Base-by-base conservation (phyloP, 2,888 invertebrate species). In the Trichogramma dendrolimi region DNA sequence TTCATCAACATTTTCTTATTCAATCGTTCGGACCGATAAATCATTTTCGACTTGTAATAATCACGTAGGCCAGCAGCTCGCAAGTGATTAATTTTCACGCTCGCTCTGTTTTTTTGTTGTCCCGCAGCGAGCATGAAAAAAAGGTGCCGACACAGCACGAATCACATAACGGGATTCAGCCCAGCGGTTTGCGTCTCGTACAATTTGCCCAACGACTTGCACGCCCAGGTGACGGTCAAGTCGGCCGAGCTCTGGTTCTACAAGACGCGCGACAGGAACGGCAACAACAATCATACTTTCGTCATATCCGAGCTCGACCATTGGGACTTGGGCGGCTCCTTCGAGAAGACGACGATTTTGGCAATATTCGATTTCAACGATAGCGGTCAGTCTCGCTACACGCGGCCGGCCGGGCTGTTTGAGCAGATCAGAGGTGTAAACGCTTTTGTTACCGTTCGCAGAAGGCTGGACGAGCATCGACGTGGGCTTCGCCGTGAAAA, bases 381-480 rank as follows among this genome's bases (percentile, higher is more conserved):
- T 44, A 83, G 84, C 73, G 86, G 87, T 87, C 66, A 56, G 59
- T 44, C 1, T 27, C 27, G 27, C 3, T 27, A 27, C 2, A 27
- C 27, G 27, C 27, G 27, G 27, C 27, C 3, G 3, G 27, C 27
- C 3, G 3, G 27, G 27, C 27, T 2, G 27, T 27, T 27, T 0
- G 27, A 27, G 27, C 27, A 8, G 11, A 2, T 10, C 10, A 11
- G 11, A 10, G 47, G 10, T 8, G 5, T 5, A 47, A 11, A 47
- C 10, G 5, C 5, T 10, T 4, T 5, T 8, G 11, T 8, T 47
- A 11, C 8, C 2, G 11, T 39, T 53, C 43, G 3, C 79, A 87
- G 91, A 89, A 73, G 91, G 91, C 27, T 92, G 92, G 92, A 85
- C 91, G 67, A 85, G 89, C 70, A 86, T 91, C 58, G 90, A 92